A percentile compares a stretch with the other conserved stretches of the same genome.
phyloP scores from a whole-genome alignment of 2,797 vertebrate species.

The Octomys mimax region DNA sequence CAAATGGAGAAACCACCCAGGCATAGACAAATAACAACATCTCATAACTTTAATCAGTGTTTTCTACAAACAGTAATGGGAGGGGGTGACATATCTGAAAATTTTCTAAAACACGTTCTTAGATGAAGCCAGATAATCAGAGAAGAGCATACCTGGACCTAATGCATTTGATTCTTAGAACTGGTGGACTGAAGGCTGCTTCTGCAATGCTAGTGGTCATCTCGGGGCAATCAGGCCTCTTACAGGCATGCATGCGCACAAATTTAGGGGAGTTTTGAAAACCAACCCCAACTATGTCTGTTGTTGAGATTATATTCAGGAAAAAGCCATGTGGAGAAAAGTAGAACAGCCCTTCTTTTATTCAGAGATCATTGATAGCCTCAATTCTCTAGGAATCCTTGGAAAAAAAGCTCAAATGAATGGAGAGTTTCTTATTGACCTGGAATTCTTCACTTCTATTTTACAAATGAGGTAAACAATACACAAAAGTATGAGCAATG shows the following conservation, averaged over 20 bases:
- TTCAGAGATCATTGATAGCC: neutral
- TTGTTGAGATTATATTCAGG: neutral
- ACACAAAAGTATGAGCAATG: neutral
- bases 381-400: neutral
- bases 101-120: constrained; percentile 40
- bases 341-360: neutral
- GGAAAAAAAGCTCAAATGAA: neutral
- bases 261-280: neutral
- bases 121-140: constrained; percentile 25
- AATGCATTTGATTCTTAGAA: neutral
- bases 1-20: neutral
- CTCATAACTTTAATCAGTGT: neutral
- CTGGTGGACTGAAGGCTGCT: neutral
- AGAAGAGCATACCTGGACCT: neutral
- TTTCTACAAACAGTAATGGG: constrained; percentile 36
- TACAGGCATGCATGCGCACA: neutral
- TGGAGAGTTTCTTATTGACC: neutral
- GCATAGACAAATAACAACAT: constrained; percentile 61
- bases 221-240: neutral
- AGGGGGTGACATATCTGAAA: neutral
- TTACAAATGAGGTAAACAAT: neutral
- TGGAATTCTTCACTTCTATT: neutral
- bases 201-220: neutral
- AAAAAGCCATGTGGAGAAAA: neutral
- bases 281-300: neutral